Evolutionary conservation across 2,888 invertebrate genomes (phyloP).

Genomic region (Digitonthophagus gazella): DNA sequence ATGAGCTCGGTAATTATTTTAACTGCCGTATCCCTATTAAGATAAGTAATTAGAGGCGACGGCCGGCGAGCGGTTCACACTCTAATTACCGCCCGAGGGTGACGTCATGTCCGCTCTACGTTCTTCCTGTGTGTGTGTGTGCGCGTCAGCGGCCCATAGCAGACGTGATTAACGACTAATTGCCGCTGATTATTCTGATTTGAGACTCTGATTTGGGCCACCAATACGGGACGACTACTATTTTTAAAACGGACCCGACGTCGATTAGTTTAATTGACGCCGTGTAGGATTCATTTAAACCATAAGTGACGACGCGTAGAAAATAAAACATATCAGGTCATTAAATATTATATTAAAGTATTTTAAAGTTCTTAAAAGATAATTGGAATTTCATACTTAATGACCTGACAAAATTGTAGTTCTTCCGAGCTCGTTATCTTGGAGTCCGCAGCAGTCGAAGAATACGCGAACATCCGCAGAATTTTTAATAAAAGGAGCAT

Average conservation of each 20-base stretch:
- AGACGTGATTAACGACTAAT: constrained; percentile 25
- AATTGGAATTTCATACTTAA: no score
- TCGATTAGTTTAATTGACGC: constrained; percentile 7
- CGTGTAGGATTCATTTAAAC: not conserved
- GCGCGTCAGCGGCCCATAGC: constrained; percentile 7
- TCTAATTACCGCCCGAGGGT: constrained; percentile 44
- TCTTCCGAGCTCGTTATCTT: no score
- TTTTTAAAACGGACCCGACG: not conserved
- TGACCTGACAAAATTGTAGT: no score
- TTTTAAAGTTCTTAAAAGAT: no score
- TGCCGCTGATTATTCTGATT: constrained; percentile 26
- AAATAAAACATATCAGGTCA: no score
- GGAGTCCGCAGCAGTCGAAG: no score
- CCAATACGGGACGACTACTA: constrained; percentile 4
- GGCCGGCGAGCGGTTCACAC: constrained; percentile 45
- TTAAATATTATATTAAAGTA: no score
- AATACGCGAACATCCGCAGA: no score
- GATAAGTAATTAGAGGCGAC: constrained; percentile 49
- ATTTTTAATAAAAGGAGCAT: not conserved
- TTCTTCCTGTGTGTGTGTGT: constrained; percentile 44
- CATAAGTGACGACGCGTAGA: not conserved
- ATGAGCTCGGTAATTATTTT: constrained; percentile 51
- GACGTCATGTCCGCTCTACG: constrained; percentile 48
- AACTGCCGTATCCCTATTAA: constrained; percentile 54
- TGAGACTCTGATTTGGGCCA: constrained; percentile 24